phyloP scores from a whole-genome alignment of 2,113 vertebrate species.

The Nothocercus nigrocapillus region DNA sequence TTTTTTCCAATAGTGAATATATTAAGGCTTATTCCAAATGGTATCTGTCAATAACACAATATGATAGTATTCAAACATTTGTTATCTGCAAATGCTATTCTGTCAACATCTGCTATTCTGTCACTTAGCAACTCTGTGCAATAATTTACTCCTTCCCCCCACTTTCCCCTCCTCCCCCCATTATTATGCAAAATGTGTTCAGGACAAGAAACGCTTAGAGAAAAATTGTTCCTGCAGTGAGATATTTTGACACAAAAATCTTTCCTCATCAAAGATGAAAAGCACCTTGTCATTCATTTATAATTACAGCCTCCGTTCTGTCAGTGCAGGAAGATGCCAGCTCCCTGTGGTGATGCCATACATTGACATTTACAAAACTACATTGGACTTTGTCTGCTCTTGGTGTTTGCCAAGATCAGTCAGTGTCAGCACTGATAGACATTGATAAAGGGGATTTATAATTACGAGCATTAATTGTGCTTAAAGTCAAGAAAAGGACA shows the following conservation, averaged over 20 bases:
- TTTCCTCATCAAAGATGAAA: slow-evolving; percentile 71
- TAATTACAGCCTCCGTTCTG: slow-evolving; percentile 67
- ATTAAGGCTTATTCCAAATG: background rate
- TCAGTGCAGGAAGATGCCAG: slow-evolving; percentile 27
- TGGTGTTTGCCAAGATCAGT: background rate
- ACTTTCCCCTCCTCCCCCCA: too few species aligned
- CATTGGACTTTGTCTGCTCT: background rate
- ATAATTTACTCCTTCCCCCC: background rate
- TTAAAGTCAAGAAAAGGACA: slow-evolving; percentile 32
- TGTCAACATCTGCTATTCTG: slow-evolving; percentile 58
- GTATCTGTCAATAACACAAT: slow-evolving; percentile 51
- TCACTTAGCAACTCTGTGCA: slow-evolving; percentile 68
- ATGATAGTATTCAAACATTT: slow-evolving; percentile 52
- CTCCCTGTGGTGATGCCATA: slow-evolving; percentile 50
- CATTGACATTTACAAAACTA: slow-evolving; percentile 40
- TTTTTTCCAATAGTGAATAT: slow-evolving; percentile 3
- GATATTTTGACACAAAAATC: slow-evolving; percentile 77
- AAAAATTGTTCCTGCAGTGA: slow-evolving; percentile 67
- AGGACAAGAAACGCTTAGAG: slow-evolving; percentile 60
- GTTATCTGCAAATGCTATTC: slow-evolving; percentile 51
- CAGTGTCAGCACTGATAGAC: background rate
- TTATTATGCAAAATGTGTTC: slow-evolving; percentile 72
- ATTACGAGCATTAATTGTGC: background rate
- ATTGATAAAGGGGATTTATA: slow-evolving; percentile 8
- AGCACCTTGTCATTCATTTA: slow-evolving; percentile 72